Evolutionary conservation across 2,113 vertebrate genomes (phyloP), one percentile per base, ranked within the genome.

Genomic region (Sinocyclocheilus maitianheensis): DNA sequence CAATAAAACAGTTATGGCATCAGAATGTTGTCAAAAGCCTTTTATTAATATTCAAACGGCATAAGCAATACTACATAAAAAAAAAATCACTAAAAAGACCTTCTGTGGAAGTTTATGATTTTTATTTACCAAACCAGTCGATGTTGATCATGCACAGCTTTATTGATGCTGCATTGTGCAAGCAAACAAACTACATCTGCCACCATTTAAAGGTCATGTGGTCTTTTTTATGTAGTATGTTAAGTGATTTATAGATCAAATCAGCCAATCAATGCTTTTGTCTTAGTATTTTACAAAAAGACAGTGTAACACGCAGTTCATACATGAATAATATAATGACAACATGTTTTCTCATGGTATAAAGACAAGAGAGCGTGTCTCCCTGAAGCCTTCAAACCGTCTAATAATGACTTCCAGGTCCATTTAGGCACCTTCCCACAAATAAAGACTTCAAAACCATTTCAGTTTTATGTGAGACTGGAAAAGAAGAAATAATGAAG

Each of bases 381-480:
- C 22, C 51, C 14, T 40, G 14, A 48, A 71, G 18, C 5, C 62
- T 82, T 67, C 14, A 82, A 82, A 75, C 43, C 37, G 67, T 60
- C 10, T 37, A 16, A 88, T 67, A 5, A 26, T 5, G 77, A 85
- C n/a, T 5, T 78, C 9, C 63, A 78, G 53, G 77, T 83, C 75
- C 53, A n/a, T 43, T 78, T n/a, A 24, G 48, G 75, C 55, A 34
- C 71, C 14, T 60, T 77, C 26, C 18, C 5, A 3, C 78, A 75
- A 55, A 60, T 30, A 77, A n/a, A 84, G 24, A 6, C n/a, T 30
- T 51, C 51, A 48, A 14, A 71, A 22, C 30, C 24, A 20, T 60
- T 67, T 53, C 14, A 10, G 37, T 34, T 78, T 87, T 90, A 91
- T 85, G 90, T 90, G 37, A 91, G 90, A 67, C 90, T 91, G 89